Evolutionary conservation across 2,113 vertebrate genomes (phyloP).

Genomic region (Ochotona curzoniae): DNA sequence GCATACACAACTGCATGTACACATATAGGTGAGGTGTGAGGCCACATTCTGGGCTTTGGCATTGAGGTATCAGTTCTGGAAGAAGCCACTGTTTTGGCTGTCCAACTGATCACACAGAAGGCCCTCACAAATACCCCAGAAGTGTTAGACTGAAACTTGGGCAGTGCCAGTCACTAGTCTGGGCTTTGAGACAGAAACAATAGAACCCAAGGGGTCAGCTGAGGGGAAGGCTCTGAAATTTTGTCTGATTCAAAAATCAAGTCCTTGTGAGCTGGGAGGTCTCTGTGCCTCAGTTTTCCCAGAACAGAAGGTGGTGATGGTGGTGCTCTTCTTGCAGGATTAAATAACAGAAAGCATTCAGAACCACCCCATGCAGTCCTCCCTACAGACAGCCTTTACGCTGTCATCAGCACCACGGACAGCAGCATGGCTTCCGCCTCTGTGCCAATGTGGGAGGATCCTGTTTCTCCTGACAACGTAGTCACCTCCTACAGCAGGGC

Average conservation of each 20-base stretch:
- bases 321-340: background rate
- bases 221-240: background rate
- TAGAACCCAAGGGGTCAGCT: background rate
- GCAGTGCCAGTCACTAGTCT: background rate
- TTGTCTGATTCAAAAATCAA: background rate
- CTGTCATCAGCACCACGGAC: background rate
- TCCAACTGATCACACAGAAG: background rate
- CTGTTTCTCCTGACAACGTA: background rate
- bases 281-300: background rate
- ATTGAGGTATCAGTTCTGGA: background rate
- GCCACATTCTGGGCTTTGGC: background rate
- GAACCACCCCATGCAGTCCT: background rate
- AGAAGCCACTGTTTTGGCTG: background rate
- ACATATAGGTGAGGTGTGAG: background rate
- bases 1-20: fast-evolving
- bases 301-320: background rate
- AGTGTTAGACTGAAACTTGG: background rate
- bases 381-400: background rate
- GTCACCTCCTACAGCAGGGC: background rate
- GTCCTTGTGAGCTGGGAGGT: background rate
- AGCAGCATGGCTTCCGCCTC: background rate
- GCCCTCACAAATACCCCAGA: background rate
- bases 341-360: background rate
- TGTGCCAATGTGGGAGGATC: background rate
- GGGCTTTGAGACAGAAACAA: background rate